Evolutionary conservation across 2,888 invertebrate species (phyloP).

Genomic region (Erynnis tages): DNA sequence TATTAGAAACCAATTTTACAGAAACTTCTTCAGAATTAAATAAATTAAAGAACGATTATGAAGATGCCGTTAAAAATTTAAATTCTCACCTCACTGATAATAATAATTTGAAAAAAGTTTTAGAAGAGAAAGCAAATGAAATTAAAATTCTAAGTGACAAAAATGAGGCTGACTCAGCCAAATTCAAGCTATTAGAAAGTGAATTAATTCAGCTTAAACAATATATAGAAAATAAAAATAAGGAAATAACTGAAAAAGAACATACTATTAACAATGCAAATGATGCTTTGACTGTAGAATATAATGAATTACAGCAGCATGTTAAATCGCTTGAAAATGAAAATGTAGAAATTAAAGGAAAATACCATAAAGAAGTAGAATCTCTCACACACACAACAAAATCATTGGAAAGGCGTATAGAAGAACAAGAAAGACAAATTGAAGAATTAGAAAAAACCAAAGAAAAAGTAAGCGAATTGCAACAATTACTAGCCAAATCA

Average conservation of each 20-base stretch:
- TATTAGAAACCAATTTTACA: constrained; percentile 53
- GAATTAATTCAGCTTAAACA: constrained; percentile 54
- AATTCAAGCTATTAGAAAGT: constrained; percentile 50
- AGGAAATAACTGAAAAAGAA: constrained; percentile 54
- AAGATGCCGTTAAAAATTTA: constrained; percentile 48
- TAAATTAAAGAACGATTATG: constrained; percentile 52
- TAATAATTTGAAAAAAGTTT: constrained; percentile 47
- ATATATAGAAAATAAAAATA: constrained; percentile 50
- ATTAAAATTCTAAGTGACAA: constrained; percentile 57
- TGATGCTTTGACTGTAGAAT: constrained; percentile 51
- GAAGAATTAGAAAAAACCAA: constrained; percentile 58
- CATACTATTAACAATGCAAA: constrained; percentile 50
- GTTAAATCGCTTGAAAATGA: constrained; percentile 59
- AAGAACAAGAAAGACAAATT: constrained; percentile 58
- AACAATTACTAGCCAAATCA: constrained; percentile 64
- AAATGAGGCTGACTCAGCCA: constrained; percentile 50
- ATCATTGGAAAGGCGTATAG: constrained; percentile 53
- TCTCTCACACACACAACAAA: constrained; percentile 59
- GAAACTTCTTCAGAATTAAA: constrained; percentile 50
- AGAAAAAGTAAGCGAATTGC: constrained; percentile 65
- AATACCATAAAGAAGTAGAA: constrained; percentile 61
- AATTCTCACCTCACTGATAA: constrained; percentile 48
- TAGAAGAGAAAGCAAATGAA: constrained; percentile 58
- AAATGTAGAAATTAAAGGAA: constrained; percentile 58
- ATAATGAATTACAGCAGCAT: constrained; percentile 54